Evolutionary conservation across 1,140 invertebrate genomes (phyloP).

Genomic region (Leptopilina boulardi): DNA sequence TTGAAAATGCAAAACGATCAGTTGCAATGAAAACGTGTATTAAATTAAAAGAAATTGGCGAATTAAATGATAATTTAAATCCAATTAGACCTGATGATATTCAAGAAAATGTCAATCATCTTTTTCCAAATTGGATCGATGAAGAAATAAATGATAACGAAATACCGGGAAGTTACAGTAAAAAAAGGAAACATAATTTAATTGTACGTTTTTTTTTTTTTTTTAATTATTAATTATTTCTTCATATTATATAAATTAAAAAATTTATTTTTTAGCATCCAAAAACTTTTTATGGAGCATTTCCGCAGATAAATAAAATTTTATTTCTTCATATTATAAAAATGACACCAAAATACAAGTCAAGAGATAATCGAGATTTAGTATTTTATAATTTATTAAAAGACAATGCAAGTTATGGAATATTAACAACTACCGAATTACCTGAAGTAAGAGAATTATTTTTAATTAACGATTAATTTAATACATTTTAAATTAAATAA

Average conservation of each 20-base stretch:
- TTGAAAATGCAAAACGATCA: conserved; percentile 85
- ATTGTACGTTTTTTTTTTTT: conserved; percentile 64
- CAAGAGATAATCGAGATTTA: conserved; percentile 61
- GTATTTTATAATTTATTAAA: conserved; percentile 66
- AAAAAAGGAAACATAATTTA: conserved; percentile 84
- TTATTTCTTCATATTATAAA: conserved; percentile 80
- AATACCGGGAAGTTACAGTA: conserved; percentile 82
- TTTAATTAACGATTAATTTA: no score
- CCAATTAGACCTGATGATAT: conserved; percentile 78
- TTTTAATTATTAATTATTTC: no score
- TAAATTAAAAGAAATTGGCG: conserved; percentile 82
- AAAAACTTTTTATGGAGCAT: conserved; percentile 68
- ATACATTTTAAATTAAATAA: no score
- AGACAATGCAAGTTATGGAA: conserved; percentile 73
- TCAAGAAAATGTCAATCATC: conserved; percentile 61
- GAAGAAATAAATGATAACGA: conserved; percentile 59
- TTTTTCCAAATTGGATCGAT: conserved; percentile 77
- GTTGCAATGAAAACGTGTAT: conserved; percentile 88
- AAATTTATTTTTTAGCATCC: conserved; percentile 69
- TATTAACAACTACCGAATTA: conserved; percentile 78
- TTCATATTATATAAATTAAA: no score
- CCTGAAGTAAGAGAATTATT: conserved; percentile 69
- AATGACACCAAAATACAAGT: conserved; percentile 77
- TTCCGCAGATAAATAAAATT: conserved; percentile 61
- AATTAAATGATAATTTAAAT: conserved; percentile 87